phyloP scores from a whole-genome alignment of 2,797 vertebrate genomes.

The Ciconia nigra region DNA sequence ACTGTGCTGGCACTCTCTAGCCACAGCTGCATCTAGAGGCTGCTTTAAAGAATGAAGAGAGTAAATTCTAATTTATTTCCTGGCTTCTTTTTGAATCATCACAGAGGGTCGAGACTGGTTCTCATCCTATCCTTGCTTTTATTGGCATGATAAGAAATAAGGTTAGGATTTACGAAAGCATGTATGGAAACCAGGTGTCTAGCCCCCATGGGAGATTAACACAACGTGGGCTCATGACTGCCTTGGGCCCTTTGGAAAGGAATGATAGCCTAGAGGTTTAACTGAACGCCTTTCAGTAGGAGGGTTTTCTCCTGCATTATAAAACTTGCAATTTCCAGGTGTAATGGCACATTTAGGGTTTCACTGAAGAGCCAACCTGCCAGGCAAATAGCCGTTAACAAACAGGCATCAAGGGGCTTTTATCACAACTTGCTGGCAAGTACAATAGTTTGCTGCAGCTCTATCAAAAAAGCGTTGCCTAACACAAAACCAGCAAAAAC shows the following conservation, averaged over 20 bases:
- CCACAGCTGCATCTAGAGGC: background rate
- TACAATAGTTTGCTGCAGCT: background rate
- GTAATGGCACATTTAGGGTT: background rate
- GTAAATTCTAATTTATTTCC: background rate
- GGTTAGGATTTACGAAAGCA: background rate
- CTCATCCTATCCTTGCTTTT: background rate
- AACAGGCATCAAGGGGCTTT: background rate
- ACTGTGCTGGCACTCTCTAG: background rate
- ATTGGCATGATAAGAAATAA: background rate
- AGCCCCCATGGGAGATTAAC: background rate
- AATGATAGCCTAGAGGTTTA: background rate
- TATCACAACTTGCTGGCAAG: background rate
- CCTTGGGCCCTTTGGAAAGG: background rate
- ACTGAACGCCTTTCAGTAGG: background rate
- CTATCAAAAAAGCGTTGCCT: background rate
- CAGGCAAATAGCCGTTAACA: background rate
- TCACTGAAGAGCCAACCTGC: background rate
- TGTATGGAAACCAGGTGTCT: background rate
- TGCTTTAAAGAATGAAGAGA: background rate
- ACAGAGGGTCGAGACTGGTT: background rate
- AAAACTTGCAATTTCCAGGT: background rate
- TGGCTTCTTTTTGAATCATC: background rate
- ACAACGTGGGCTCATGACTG: rapidly evolving
- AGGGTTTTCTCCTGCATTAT: background rate
- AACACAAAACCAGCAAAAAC: background rate